Evolutionary conservation across 2,888 invertebrate genomes (phyloP), one percentile per base, ranked within the genome.

Genomic region (Bugula neritina): DNA sequence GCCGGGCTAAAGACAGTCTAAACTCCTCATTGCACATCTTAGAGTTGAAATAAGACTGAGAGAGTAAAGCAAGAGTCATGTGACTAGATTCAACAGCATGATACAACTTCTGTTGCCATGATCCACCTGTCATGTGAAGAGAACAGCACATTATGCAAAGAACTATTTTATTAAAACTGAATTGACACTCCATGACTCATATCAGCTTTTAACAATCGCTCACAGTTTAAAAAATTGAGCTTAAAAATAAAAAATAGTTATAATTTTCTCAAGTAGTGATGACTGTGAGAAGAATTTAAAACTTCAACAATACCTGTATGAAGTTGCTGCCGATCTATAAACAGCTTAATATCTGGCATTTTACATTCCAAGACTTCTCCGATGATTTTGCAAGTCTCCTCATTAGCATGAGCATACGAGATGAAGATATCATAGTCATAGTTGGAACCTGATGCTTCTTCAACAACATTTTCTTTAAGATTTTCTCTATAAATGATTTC

Each of bases 21-120:
- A 78, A 81, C 72, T 83, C 83, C 72, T 83, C 83, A 35, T 74
- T 75, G 75, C 83, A 82, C 21, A 82, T 78, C 17, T 73, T 71
- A 13, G 83, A 83, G 3, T 76, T 72, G 17, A 81, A 35, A 72
- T 83, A 83, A 27, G 75, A 74, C 1, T 75, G 74, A 17, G 80
- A 78, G 10, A 82, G 25, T 10, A 83, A 74, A 23, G 79, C 77
- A 17, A 83, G 72, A 35, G 81, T 74, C 73, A 80, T 78, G n/a
- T 72, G 72, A 13, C 78, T 75, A 54, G 73, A 74, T 71, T 79
- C 80, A 35, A 82, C 71, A 54, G 81, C 77, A 31, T 78, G 72
- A 74, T 82, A 83, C 71, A 83, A 73, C 21, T 79, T 76, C 72
- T 81, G 76, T 77, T 82, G 82, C 82, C 83, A 83, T 43, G 78